Evolutionary conservation across 2,113 vertebrate genomes (phyloP), one percentile per base, ranked within the genome.

Genomic region (Phrynocephalus versicolor): DNA sequence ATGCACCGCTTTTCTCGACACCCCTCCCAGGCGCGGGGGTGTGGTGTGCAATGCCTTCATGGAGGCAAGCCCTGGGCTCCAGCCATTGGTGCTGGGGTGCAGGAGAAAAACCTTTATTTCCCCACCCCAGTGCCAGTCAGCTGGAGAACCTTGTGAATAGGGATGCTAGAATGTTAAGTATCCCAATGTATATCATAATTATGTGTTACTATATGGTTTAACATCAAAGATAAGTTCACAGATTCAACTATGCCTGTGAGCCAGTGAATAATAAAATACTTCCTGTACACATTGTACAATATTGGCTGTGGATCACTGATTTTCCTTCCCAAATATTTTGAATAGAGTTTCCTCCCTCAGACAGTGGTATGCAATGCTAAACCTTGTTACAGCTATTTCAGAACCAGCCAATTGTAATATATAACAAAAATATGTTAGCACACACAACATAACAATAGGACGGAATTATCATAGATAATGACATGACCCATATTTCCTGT

Each of bases 181-280:
- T 23, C 21, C 33, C 21, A 37, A 2, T 62, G 25, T 37, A 62
- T 0, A 13, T 69, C 45, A 51, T 51, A 51, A 51, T 51, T 51
- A 10, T 51, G 10, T 51, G 45, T 0, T 69, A 67, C 89, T 79
- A 51, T 88, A 72, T 89, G 25, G 39, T 39, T 62, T 84, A 75
- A 83, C 83, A 75, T 73, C 64, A 79, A 84, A 57, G 71, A 78
- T 78, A 84, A 27, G 69, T 85, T 82, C 65, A 6, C 0, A 7
- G 89, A 81, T 85, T 83, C 81, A 58, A 12, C 0, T 82, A 80
- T 35, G 69, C 69, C n/a, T n/a, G 2, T 33, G 30, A 75, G 51
- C 23, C 69, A 19, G 19, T 2, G 6, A 14, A 33, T 45, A 33
- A 9, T 33, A 75, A 75, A 75, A 27, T 25, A 13, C 33, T 64